These are phyloP conservation scores for Uloborus diversus DNA, from an alignment of 1,140 invertebrate species.

Conservation along the genomic window DNA sequence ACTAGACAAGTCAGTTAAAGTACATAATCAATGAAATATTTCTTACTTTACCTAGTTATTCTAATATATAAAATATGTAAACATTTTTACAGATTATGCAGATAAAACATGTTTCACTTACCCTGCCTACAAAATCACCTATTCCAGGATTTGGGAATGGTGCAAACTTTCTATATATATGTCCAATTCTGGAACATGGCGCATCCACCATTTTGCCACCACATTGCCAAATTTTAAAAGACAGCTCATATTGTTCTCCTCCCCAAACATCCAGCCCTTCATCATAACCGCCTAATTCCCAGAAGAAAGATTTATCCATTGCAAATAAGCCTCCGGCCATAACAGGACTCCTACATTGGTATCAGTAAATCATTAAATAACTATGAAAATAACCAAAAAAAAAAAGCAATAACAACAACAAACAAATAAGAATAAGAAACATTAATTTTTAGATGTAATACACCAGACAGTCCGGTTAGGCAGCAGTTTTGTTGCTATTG, in stretches of 20 bases:
- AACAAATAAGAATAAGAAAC: background rate
- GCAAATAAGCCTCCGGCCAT: slow-evolving; percentile 79
- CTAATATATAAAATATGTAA: background rate
- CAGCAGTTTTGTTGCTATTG: no score
- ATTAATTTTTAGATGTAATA: background rate
- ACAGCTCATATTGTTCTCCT: slow-evolving; percentile 62
- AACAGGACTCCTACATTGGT: slow-evolving; percentile 70
- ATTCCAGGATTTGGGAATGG: slow-evolving; percentile 84
- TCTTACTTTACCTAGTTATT: no score
- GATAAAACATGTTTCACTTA: slow-evolving; percentile 60
- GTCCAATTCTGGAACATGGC: slow-evolving; percentile 69
- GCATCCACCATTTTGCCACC: slow-evolving; percentile 69
- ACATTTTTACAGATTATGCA: background rate
- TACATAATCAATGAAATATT: no score
- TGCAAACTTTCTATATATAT: slow-evolving; percentile 72
- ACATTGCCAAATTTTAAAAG: slow-evolving; percentile 68
- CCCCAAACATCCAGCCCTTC: slow-evolving; percentile 76
- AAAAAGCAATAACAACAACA: no score
- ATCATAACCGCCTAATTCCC: slow-evolving; percentile 75
- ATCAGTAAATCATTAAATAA: background rate
- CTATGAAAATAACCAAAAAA: background rate
- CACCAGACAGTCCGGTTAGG: no score
- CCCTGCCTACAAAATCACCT: slow-evolving; percentile 86
- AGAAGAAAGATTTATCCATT: slow-evolving; percentile 73
- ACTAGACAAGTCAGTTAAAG: no score